Evolutionary conservation across 2,888 invertebrate genomes (phyloP), one percentile per base, ranked within the genome.

Genomic region (Ethmia dodecea): DNA sequence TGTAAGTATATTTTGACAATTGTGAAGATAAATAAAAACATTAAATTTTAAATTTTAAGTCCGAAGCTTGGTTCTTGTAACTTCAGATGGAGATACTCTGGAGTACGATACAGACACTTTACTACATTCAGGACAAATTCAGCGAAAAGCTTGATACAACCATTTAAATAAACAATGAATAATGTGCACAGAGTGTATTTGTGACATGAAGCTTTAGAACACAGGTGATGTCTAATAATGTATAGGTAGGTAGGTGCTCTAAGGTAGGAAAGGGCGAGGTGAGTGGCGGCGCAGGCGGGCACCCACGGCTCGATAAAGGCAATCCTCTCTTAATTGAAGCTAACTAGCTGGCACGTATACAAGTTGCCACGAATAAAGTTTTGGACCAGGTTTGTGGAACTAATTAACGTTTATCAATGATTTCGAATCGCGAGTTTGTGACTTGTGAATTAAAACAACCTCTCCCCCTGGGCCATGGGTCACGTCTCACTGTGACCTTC

Each of bases 401-500:
- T 62, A 60, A 56, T 60, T 61, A 56, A 55, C 50, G 55, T 59
- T 60, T 48, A 50, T 59, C 56, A 64, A 67, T 60, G 61, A 68
- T 61, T 56, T 63, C 55, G 59, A 61, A 57, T 67, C 56, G 61
- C 68, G 60, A 60, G 55, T 59, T 65, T 52, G 66, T 60, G 60
- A 56, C 49, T 59, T 58, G 54, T 60, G 50, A 60, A 60, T 56
- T 42, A 63, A 55, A 66, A 62, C 13, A 15, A 15, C 13, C 25
- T 22, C 12, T 63, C 73, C 68, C 72, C 72, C 64, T 65, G 65
- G 88, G 84, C 87, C 74, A 83, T 83, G 87, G 89, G 90, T 89
- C 91, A 91, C 91, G 91, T 90, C 89, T 87, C 88, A 84, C 75
- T 83, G 91, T 91, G 90, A 90, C 90, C 89, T 91, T 92, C 78